Evolutionary conservation across 2,113 vertebrate genomes (phyloP).

Genomic region (Alaudala cheleensis): DNA sequence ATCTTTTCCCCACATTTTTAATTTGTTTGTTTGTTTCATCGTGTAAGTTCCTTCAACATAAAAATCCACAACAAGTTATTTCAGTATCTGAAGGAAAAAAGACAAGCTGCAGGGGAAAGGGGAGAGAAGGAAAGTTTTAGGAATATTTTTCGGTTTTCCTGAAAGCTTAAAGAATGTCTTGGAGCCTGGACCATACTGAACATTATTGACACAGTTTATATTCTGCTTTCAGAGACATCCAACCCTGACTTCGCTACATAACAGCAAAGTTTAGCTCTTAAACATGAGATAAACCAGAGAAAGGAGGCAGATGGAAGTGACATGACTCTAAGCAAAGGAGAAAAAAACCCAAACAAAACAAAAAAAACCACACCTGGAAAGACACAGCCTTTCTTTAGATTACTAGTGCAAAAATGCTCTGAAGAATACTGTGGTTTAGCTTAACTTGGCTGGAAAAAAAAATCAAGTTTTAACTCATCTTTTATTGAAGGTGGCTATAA

Average conservation of each 20-base stretch:
- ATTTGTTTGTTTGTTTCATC: not conserved
- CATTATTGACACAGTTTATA: not conserved
- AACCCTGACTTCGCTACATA: not conserved
- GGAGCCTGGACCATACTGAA: not conserved
- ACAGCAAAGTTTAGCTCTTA: not conserved
- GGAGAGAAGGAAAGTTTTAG: not conserved
- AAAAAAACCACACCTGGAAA: not conserved
- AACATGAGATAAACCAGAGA: not conserved
- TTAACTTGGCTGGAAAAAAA: not conserved
- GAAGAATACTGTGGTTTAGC: not conserved
- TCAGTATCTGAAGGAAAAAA: not conserved
- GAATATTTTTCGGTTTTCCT: not conserved
- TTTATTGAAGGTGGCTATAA: not conserved
- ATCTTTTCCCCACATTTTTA: not conserved
- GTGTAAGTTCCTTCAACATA: not conserved
- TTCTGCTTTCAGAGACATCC: not conserved
- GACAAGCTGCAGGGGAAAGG: fast-evolving
- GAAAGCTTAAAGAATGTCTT: not conserved
- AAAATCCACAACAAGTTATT: not conserved
- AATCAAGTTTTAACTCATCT: not conserved
- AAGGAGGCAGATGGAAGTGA: not conserved
- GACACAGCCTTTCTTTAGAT: not conserved
- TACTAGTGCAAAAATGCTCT: not conserved
- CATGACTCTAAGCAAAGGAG: not conserved
- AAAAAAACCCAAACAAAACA: not conserved